These are phyloP conservation scores for Calcarius ornatus DNA, from an alignment of 2,113 vertebrate species.

Conservation along the genomic window DNA sequence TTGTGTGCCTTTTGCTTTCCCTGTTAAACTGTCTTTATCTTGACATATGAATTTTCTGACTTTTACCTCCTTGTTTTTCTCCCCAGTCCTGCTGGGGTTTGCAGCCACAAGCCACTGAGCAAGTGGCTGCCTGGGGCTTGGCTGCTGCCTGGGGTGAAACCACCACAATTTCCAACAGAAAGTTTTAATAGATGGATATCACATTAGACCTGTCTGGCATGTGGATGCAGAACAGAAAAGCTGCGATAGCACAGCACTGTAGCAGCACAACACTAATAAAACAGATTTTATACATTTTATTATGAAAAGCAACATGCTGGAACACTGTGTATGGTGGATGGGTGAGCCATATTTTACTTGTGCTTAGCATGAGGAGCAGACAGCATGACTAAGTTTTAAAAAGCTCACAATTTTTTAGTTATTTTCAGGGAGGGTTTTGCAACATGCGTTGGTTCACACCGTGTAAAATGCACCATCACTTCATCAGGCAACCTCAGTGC, in stretches of 20 bases:
- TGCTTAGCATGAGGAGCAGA: not conserved
- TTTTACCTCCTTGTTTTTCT: not conserved
- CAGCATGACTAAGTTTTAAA: not conserved
- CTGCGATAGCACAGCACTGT: not conserved
- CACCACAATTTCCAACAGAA: not conserved
- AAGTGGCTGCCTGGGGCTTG: accelerated
- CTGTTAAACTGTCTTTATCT: not conserved
- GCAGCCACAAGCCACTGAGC: no score
- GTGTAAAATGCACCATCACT: not conserved
- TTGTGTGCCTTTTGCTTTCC: not conserved
- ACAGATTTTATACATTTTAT: not conserved
- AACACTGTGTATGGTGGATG: accelerated
- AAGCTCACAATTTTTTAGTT: not conserved
- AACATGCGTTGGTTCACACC: accelerated
- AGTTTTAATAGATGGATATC: not conserved
- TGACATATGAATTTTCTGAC: not conserved
- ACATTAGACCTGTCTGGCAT: not conserved
- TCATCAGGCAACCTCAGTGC: not conserved
- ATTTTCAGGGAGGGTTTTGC: not conserved
- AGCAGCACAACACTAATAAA: not conserved
- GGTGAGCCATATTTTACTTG: not conserved
- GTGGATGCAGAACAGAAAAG: not conserved
- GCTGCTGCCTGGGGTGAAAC: not conserved
- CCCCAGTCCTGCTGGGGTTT: not conserved
- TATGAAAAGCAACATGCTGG: not conserved